Percentiles rank a stretch among this genome's conserved stretches.
phyloP scores from a whole-genome alignment of 2,113 vertebrate species.

The Micronisus gabar region DNA sequence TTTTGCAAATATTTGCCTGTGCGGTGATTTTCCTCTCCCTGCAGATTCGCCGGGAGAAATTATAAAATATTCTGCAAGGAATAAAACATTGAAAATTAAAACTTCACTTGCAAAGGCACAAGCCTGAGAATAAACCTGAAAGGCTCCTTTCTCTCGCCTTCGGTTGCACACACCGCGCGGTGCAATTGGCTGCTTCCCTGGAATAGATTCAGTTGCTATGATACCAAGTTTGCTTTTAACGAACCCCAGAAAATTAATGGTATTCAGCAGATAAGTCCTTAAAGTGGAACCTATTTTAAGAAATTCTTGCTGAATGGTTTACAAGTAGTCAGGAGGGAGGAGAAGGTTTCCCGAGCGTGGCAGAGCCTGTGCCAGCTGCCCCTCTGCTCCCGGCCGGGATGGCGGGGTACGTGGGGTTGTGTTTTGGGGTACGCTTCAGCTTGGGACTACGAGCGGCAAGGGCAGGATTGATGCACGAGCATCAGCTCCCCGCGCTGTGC shows the following conservation, averaged over 20 bases:
- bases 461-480: no score
- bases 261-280: conserved; percentile 65
- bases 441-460: no score
- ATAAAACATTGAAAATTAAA: conserved; percentile 15
- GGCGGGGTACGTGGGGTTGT: no score
- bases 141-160: conserved; percentile 40
- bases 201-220: conserved; percentile 63
- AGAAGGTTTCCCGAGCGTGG: neutral
- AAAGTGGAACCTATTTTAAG: conserved; percentile 67
- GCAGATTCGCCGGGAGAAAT: neutral
- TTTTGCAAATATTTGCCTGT: neutral
- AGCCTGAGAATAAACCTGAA: conserved; percentile 40
- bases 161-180: neutral
- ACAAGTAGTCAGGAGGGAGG: conserved; percentile 32
- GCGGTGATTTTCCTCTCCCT: neutral
- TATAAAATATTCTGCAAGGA: neutral
- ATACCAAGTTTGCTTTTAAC: conserved; percentile 71
- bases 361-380: neutral
- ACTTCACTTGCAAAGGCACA: neutral
- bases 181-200: conserved; percentile 55
- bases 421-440: no score
- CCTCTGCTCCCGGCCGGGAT: neutral
- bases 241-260: conserved; percentile 72
- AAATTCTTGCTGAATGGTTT: conserved; percentile 56
- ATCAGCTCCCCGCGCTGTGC: rapidly evolving